Evolutionary conservation across 2,888 invertebrate genomes (phyloP).

Genomic region (Leptodirus hochenwartii): DNA sequence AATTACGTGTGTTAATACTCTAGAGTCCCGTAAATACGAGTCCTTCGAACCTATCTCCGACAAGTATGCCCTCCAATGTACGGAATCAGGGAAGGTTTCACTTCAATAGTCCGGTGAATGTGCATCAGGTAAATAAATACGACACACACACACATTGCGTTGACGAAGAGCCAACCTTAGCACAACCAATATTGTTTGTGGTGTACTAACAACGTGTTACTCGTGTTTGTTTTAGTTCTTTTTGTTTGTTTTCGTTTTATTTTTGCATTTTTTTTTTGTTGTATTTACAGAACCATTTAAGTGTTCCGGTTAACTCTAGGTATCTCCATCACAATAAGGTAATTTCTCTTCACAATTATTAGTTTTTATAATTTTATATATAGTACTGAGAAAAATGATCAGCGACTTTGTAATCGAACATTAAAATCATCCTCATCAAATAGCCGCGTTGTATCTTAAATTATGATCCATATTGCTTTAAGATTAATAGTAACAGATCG

Average conservation of each 20-base stretch:
- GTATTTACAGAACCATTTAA: constrained; percentile 79
- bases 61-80: constrained; percentile 36
- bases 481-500: no score
- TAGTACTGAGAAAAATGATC: no score
- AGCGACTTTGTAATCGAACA: no score
- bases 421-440: no score
- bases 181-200: constrained; percentile 13
- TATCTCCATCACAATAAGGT: constrained; percentile 68
- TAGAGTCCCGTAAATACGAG: constrained; percentile 51
- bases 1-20: no score
- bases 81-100: constrained; percentile 25
- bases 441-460: no score
- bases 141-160: no score
- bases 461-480: no score
- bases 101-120: constrained; percentile 17
- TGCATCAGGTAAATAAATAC: constrained; percentile 10
- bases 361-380: constrained; percentile 12
- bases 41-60: constrained; percentile 52
- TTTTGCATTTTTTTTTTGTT: constrained; percentile 36
- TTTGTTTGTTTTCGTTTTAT: constrained; percentile 30
- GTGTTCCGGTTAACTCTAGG: constrained; percentile 73
- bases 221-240: constrained; percentile 21
- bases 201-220: constrained; percentile 16
- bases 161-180: constrained; percentile 9
- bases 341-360: constrained; percentile 23